Conservation (phyloP, 23 tunicate species). For the Diplosoma virens region DNA sequence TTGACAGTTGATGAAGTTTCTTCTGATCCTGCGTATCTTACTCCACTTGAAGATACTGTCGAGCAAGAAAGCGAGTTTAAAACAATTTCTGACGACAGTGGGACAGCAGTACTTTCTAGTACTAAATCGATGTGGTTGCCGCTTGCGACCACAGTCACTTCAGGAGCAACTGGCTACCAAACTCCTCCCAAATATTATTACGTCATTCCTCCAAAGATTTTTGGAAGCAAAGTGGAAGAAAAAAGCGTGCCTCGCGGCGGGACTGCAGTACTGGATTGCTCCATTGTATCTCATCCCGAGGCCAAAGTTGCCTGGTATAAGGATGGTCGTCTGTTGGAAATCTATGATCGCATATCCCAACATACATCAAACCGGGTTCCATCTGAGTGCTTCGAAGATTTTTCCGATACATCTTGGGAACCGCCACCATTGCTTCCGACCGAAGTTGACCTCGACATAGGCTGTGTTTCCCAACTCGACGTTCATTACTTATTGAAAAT, state of each 20-base stretch:
- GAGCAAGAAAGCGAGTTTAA: background rate
- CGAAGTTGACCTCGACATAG: conserved; percentile 19
- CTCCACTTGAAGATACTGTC: conserved; percentile 41
- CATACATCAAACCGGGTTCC: conserved; percentile 43
- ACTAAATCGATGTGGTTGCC: background rate
- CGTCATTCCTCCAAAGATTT: conserved; percentile 85
- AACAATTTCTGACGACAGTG: conserved; percentile 25
- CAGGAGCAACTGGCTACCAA: conserved; percentile 46
- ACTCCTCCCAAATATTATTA: conserved; percentile 82
- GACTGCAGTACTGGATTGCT: conserved; percentile 51
- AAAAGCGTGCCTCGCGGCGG: conserved; percentile 34
- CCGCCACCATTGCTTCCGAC: conserved; percentile 19
- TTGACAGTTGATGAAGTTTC: background rate
- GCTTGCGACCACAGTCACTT: background rate
- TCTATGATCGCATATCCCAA: conserved; percentile 72
- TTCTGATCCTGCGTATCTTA: conserved; percentile 47
- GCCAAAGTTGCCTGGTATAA: conserved; percentile 94
- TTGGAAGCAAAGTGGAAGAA: conserved; percentile 46
- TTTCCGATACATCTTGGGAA: background rate
- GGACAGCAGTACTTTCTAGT: background rate
- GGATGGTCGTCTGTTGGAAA: conserved; percentile 76
- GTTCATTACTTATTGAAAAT: conserved; percentile 73
- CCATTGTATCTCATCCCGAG: conserved; percentile 65
- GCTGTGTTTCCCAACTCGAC: conserved; percentile 48
- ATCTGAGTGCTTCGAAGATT: background rate